phyloP scores from a whole-genome alignment of 2,888 invertebrate genomes.

The Melinopterus prodromus region DNA sequence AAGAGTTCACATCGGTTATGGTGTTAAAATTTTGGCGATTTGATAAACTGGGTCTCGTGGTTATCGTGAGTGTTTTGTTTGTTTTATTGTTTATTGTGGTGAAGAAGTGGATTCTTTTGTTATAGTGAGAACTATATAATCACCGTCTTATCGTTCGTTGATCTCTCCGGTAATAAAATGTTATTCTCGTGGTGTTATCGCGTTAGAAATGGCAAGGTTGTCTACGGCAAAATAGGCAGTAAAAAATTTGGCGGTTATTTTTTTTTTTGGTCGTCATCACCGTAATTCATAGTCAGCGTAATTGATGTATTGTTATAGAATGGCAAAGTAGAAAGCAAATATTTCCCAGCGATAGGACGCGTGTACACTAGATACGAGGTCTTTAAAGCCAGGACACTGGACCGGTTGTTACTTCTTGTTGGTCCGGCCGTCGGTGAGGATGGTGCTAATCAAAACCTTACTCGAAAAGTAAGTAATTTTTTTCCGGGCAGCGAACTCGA shows the following conservation, averaged over 20 bases:
- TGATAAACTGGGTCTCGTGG: background rate
- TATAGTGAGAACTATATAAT: background rate
- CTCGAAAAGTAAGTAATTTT: background rate
- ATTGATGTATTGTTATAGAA: background rate
- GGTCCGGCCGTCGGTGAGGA: background rate
- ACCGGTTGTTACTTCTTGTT: background rate
- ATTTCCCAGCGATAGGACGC: background rate
- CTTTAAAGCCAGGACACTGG: background rate
- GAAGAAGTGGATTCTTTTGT: conserved; percentile 4
- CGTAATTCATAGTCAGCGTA: background rate
- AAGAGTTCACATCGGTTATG: no score
- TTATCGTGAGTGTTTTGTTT: background rate
- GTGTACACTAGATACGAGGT: background rate
- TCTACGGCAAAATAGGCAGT: background rate
- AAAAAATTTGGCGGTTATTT: background rate
- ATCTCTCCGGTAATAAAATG: background rate
- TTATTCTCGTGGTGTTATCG: background rate
- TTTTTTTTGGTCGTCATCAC: background rate
- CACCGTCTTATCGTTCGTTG: background rate
- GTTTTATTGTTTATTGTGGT: background rate
- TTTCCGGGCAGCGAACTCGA: background rate
- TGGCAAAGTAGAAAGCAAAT: background rate
- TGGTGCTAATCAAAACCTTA: background rate
- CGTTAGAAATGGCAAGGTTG: background rate
- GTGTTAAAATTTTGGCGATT: background rate